phyloP scores from a whole-genome alignment of 2,888 invertebrate genomes.

The Dendrolimus pini region DNA sequence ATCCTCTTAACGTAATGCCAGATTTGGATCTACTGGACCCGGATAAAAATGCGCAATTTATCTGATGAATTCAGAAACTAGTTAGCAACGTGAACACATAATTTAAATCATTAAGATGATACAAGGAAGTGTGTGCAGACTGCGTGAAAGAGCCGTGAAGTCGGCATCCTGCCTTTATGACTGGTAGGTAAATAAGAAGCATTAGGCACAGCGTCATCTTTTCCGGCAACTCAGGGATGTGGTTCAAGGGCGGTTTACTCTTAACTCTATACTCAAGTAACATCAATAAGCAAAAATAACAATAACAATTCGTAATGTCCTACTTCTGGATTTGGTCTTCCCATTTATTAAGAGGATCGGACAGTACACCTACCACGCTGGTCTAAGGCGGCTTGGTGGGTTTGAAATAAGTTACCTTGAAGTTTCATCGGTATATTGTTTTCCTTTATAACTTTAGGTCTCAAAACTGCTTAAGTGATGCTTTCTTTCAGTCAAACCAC shows the following conservation, averaged over 20 bases:
- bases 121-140: conserved; percentile 53
- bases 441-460: no score
- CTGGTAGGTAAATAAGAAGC: conserved; percentile 54
- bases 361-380: no score
- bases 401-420: no score
- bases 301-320: no score
- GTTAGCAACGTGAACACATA: background rate
- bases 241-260: conserved; percentile 66
- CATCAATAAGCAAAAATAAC: no score
- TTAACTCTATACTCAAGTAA: conserved; percentile 20
- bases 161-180: conserved; percentile 66
- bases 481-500: no score
- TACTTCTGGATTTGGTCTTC: no score
- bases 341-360: no score
- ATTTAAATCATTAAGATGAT: conserved; percentile 9
- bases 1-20: background rate
- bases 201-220: conserved; percentile 45
- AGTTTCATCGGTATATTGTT: no score
- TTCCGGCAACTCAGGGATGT: conserved; percentile 68
- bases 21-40: background rate
- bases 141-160: conserved; percentile 65
- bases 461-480: no score
- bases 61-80: background rate
- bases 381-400: no score
- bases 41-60: background rate